Base-by-base conservation (phyloP, 2,888 invertebrate genomes). In the Chelonus formosanus region DNA sequence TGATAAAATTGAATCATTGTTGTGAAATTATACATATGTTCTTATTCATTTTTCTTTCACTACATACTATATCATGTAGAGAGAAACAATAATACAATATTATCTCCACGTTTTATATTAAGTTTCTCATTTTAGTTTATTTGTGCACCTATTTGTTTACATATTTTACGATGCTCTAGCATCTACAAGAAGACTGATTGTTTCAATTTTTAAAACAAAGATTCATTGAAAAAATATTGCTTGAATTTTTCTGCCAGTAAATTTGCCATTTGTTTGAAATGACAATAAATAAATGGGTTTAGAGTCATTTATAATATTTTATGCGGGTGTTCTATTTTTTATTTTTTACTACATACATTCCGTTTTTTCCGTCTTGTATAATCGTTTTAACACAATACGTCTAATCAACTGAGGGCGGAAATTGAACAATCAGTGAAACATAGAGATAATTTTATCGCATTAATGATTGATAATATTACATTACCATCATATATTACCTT, bases 81-180 rank as follows among this genome's bases (percentile, higher is more conserved):
- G n/a, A 32, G 44, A 44, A 31, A 6, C 20, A 57, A 57, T 44
- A 57, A 57, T 57, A 57, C 57, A 57, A 57, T 35, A 32, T 34
- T 57, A 57, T 57, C 57, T 57, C 3, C 48, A 10, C 31, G 48
- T 48, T 48, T 48, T 48, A 20, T 48, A 20, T 10, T n/a, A 45
- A n/a, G 3, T 10, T 48, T 10, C 48, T 20, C 2, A 20, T 20
- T 20, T 20, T 20, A 20, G 20, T n/a, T 31, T 8, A 31, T 56
- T 56, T 44, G 32, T 57, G 43, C 4, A 31, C 8, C 32, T 45
- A 6, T 56, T 45, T 57, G 4, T 40, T 54, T 48, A 20, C 48
- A 4, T 20, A 20, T 20, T 20, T 20, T 20, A 20, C 20, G 20
- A 20, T 20, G 20, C 20, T 20, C 20, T 20, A 20, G 1, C 45